A percentile compares a stretch with the other conserved stretches of the same genome.
Conservation (phyloP, 2,797 vertebrate genomes). For the Coluber constrictor region DNA sequence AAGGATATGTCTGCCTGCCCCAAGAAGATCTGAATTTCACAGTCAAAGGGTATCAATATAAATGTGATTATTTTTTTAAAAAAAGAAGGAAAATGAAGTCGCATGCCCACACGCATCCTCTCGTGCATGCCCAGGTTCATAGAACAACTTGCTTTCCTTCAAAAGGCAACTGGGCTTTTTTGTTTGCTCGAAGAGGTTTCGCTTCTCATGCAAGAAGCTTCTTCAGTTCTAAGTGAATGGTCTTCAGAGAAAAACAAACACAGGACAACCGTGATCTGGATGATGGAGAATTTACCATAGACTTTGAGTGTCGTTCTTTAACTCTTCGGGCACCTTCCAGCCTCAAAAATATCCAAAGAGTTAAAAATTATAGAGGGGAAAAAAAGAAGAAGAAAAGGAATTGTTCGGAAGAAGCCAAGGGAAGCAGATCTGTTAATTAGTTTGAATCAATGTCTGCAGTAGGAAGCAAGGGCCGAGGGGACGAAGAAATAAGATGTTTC, state of each 20-base stretch:
- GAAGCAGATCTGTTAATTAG: conserved; percentile 21
- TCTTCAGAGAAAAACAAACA: no score
- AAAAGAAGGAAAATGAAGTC: neutral
- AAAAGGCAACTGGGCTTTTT: no score
- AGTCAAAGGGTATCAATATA: neutral
- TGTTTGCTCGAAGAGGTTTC: no score
- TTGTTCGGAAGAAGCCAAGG: neutral
- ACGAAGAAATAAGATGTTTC: neutral
- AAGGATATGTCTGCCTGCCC: neutral
- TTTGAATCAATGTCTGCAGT: conserved; percentile 38
- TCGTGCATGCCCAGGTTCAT: neutral
- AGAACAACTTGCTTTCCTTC: no score
- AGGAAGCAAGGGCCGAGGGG: neutral
- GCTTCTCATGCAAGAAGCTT: no score
- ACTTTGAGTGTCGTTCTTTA: neutral
- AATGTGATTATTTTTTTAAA: no score
- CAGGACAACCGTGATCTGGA: no score
- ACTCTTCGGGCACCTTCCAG: neutral
- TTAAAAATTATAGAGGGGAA: neutral
- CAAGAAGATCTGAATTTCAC: neutral
- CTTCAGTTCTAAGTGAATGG: no score
- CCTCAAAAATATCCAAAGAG: accelerated
- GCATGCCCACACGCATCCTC: neutral
- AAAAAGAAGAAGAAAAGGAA: neutral
- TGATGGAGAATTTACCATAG: no score